phyloP scores from a whole-genome alignment of 1,140 invertebrate species.

The Cyphomyrmex costatus region DNA sequence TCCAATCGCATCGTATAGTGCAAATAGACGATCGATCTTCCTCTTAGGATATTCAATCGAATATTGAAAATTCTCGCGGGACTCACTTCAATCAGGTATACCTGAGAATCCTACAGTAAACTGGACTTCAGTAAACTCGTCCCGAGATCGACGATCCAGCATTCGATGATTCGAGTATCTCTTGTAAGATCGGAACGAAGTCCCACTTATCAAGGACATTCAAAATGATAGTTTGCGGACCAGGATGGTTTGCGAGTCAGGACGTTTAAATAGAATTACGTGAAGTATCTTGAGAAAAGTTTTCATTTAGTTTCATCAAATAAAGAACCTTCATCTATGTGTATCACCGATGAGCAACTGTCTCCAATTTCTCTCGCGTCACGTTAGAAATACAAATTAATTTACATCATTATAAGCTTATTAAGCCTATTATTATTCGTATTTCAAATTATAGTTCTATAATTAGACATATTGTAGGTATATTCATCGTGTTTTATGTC shows the following conservation, averaged over 20 bases:
- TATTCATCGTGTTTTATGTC: neutral
- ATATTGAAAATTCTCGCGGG: neutral
- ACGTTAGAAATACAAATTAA: constrained; percentile 1
- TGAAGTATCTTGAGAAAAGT: constrained; percentile 10
- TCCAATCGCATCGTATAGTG: neutral
- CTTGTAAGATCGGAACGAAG: neutral
- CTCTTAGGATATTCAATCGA: neutral
- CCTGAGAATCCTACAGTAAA: neutral
- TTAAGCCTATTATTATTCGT: neutral
- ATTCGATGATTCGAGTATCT: neutral
- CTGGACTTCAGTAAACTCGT: neutral
- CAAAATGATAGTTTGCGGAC: neutral
- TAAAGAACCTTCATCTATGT: neutral
- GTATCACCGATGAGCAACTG: neutral
- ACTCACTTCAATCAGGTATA: neutral
- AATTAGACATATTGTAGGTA: neutral
- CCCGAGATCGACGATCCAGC: neutral
- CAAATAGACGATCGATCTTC: constrained; percentile 8
- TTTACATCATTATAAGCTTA: neutral
- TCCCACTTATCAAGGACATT: constrained; percentile 7
- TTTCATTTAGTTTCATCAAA: constrained; percentile 27
- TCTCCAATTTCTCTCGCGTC: neutral
- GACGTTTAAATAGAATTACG: neutral
- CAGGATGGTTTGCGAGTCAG: neutral
- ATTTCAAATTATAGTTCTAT: neutral